These are phyloP conservation scores for Antheraea pernyi DNA, from an alignment of 1,140 invertebrate genomes.

Conservation along the genomic window DNA sequence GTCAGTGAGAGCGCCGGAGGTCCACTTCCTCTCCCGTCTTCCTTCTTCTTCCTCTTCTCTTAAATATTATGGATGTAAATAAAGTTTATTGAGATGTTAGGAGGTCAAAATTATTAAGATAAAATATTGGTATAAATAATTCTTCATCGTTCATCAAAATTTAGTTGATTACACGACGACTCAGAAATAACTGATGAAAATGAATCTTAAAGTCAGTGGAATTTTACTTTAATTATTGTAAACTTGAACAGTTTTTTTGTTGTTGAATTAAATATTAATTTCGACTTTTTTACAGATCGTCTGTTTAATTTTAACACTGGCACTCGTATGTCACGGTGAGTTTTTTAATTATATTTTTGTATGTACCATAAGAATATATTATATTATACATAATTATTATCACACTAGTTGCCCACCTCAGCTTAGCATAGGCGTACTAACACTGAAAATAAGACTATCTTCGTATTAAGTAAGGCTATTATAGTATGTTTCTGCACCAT, in stretches of 20 bases:
- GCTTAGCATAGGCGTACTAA: no score
- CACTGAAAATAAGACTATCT: no score
- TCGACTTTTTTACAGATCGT: slow-evolving; percentile 17
- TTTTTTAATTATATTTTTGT: slow-evolving; percentile 1
- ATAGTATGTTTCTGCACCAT: no score
- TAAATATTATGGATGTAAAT: not conserved
- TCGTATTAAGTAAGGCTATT: no score
- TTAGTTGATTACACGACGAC: not conserved
- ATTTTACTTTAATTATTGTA: not conserved
- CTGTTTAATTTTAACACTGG: slow-evolving; percentile 16
- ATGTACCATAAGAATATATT: not conserved
- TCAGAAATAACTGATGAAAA: not conserved
- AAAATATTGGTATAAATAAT: not conserved
- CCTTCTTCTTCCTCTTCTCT: no score
- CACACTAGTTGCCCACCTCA: no score
- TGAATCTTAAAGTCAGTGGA: not conserved
- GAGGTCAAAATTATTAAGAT: not conserved
- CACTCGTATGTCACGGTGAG: slow-evolving; percentile 16
- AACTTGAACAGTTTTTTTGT: not conserved
- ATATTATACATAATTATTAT: no score
- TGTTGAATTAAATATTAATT: not conserved
- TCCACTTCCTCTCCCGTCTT: no score
- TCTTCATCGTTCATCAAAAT: not conserved
- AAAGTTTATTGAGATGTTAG: not conserved
- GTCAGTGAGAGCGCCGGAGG: no score